Percentiles rank a stretch among this genome's conserved stretches.
Evolutionary conservation across 1,140 invertebrate genomes (phyloP).

Genomic region (Scaptodrosophila lebanonensis): DNA sequence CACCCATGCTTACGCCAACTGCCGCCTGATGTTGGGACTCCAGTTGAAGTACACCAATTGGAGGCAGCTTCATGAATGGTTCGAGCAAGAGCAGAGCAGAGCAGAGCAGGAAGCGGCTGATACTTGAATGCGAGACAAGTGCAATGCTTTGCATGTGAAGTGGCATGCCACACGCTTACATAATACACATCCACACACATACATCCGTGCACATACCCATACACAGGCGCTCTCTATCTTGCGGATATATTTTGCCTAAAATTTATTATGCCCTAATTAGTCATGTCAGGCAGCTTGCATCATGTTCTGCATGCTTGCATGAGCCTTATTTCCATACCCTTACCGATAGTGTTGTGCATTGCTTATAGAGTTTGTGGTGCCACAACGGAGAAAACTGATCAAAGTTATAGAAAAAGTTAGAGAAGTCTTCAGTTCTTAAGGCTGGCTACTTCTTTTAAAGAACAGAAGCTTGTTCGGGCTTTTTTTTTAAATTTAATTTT

Average conservation of each 20-base stretch:
- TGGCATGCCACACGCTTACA: constrained; percentile 13
- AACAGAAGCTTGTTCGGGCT: too few species aligned
- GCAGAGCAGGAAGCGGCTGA: not conserved
- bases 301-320: constrained; percentile 8
- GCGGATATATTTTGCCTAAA: constrained; percentile 8
- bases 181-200: not conserved
- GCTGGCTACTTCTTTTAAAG: too few species aligned
- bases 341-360: constrained; percentile 23
- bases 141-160: constrained; percentile 33
- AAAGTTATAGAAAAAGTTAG: too few species aligned
- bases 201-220: constrained; percentile 9
- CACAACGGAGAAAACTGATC: too few species aligned
- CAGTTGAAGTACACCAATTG: too few species aligned
- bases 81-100: too few species aligned
- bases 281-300: constrained; percentile 20
- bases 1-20: too few species aligned
- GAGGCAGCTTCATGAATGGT: too few species aligned
- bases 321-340: constrained; percentile 18
- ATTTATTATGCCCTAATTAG: constrained; percentile 58
- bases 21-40: too few species aligned
- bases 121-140: constrained; percentile 43
- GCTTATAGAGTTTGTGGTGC: too few species aligned
- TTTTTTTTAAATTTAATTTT: too few species aligned
- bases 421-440: too few species aligned
- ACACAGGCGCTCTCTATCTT: constrained; percentile 11